phyloP scores from a whole-genome alignment of 2,888 invertebrate species.

The Diploptera punctata region DNA sequence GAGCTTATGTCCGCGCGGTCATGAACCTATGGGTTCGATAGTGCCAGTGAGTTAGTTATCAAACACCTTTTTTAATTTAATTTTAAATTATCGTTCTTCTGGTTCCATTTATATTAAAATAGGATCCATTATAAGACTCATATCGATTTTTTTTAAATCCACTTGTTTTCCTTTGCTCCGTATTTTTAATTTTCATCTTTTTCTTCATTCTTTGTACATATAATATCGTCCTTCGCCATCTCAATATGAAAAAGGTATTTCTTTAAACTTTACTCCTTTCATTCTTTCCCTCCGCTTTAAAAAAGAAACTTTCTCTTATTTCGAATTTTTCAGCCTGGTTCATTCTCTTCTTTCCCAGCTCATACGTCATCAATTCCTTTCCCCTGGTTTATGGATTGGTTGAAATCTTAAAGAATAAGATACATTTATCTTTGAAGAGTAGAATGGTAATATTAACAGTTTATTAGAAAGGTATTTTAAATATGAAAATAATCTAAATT shows the following conservation, averaged over 20 bases:
- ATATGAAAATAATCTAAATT: no score
- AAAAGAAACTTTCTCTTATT: slow-evolving; percentile 11
- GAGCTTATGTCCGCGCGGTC: no score
- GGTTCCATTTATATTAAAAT: slow-evolving; percentile 36
- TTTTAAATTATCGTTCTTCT: slow-evolving; percentile 32
- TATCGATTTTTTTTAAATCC: not conserved
- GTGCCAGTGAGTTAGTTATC: no score
- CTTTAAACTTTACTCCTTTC: slow-evolving; percentile 14
- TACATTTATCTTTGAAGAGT: no score
- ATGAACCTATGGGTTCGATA: no score
- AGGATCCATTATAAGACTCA: slow-evolving; percentile 22
- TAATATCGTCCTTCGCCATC: not conserved
- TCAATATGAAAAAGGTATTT: not conserved
- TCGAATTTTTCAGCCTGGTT: no score
- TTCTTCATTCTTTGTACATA: not conserved
- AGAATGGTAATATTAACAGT: no score
- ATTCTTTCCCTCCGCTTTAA: not conserved
- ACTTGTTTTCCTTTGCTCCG: not conserved
- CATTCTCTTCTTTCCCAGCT: no score
- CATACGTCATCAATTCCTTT: no score
- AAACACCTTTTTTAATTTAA: slow-evolving; percentile 34
- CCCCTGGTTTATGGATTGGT: no score
- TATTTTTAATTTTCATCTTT: not conserved
- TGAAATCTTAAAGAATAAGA: no score
- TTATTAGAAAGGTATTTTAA: no score